These are phyloP conservation scores for Cepphus grylle DNA, from an alignment of 2,113 vertebrate species.

Conservation along the genomic window DNA sequence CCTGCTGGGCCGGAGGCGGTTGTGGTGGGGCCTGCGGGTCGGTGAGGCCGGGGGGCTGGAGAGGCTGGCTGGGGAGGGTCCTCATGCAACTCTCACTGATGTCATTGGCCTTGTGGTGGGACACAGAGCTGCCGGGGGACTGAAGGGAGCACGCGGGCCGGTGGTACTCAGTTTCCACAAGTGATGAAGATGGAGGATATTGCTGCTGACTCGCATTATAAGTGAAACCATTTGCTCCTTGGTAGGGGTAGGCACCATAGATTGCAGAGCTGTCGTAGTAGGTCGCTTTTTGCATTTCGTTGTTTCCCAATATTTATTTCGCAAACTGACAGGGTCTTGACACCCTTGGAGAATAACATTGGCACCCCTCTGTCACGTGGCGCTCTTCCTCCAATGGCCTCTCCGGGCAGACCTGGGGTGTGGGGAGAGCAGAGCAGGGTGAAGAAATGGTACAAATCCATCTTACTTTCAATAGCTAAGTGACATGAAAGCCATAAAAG, in stretches of 20 bases:
- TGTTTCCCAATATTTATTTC: conserved; percentile 99
- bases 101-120: conserved; percentile 88
- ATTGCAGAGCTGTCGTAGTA: conserved; percentile 99
- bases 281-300: conserved; percentile 99
- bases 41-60: conserved; percentile 78
- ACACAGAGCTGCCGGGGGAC: conserved; percentile 84
- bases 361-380: conserved; percentile 99
- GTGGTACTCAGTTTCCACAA: conserved; percentile 94
- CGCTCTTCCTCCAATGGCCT: conserved; percentile 95
- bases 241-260: conserved; percentile 98
- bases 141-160: conserved; percentile 95
- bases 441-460: conserved; percentile 98
- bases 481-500: conserved; percentile 98
- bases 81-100: conserved; percentile 89
- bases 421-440: conserved; percentile 90
- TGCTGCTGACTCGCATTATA: conserved; percentile 97
- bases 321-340: conserved; percentile 99
- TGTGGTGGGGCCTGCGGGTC: conserved; percentile 73
- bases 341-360: conserved; percentile 99
- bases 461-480: conserved; percentile 99
- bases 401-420: conserved; percentile 91
- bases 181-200: conserved; percentile 88
- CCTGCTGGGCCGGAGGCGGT: conserved; percentile 77
- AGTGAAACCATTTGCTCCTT: conserved; percentile 97
- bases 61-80: conserved; percentile 81